Percentiles rank a stretch among this genome's conserved stretches.
These are phyloP conservation scores for Kryptolebias marmoratus DNA, from an alignment of 2,113 vertebrate species.

Conservation along the genomic window DNA sequence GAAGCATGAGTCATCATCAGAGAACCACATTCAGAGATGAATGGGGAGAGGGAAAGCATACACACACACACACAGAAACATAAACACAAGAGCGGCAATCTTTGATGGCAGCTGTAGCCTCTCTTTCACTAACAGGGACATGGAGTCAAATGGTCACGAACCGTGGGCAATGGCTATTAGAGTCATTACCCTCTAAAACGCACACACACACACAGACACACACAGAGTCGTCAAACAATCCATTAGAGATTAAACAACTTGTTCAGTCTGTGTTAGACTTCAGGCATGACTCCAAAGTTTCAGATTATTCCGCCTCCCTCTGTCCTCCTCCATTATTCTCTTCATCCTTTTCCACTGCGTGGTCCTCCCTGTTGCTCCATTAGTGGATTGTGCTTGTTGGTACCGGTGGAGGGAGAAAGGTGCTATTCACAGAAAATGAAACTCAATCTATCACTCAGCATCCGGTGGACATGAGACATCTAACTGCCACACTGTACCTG, in stretches of 20 bases:
- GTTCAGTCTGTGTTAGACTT: slow-evolving; percentile 37
- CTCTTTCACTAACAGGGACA: slow-evolving; percentile 37
- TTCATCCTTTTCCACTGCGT: background rate
- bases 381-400: slow-evolving; percentile 30
- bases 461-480: background rate
- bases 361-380: slow-evolving; percentile 35
- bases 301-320: slow-evolving; percentile 13
- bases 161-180: slow-evolving; percentile 36
- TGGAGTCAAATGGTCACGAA: slow-evolving; percentile 49
- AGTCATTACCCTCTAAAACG: slow-evolving; percentile 41
- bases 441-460: slow-evolving; percentile 41
- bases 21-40: slow-evolving; percentile 33
- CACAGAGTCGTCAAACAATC: slow-evolving; percentile 14
- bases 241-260: slow-evolving; percentile 60
- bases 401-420: slow-evolving; percentile 2
- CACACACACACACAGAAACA: slow-evolving; percentile 23
- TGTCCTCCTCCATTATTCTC: slow-evolving; percentile 1
- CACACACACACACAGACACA: slow-evolving; percentile 16
- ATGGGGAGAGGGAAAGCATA: slow-evolving; percentile 19
- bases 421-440: slow-evolving; percentile 49
- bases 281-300: slow-evolving; percentile 44
- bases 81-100: slow-evolving; percentile 11
- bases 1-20: slow-evolving; percentile 60
- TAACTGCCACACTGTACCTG: slow-evolving; percentile 13
- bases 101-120: slow-evolving; percentile 41